These are phyloP conservation scores for Catharus fuscescens DNA, from an alignment of 2,113 vertebrate genomes.

Conservation along the genomic window DNA sequence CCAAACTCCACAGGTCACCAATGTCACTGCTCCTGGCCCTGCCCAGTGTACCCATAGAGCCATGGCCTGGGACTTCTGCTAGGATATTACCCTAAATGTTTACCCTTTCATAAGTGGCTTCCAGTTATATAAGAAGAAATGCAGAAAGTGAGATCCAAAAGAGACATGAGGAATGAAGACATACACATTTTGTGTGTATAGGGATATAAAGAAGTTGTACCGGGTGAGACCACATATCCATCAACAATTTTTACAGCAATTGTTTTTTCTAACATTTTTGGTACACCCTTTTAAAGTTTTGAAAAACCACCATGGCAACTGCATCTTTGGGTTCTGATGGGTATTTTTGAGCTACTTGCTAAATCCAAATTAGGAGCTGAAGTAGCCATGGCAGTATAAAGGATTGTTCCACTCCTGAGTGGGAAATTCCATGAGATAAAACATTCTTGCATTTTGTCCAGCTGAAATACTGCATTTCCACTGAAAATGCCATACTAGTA, in stretches of 20 bases:
- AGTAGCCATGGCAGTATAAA: conserved; percentile 25
- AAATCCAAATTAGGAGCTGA: conserved; percentile 63
- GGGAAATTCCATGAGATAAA: conserved; percentile 75
- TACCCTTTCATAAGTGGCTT: not conserved
- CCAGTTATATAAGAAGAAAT: not conserved
- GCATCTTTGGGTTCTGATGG: not conserved
- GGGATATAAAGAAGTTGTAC: not conserved
- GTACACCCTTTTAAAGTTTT: not conserved
- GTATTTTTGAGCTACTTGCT: conserved; percentile 59
- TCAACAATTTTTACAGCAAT: not conserved
- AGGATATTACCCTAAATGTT: not conserved
- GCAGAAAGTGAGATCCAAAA: not conserved
- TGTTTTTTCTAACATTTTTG: not conserved
- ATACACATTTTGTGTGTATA: not conserved
- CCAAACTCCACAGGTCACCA: not conserved
- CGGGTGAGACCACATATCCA: not conserved
- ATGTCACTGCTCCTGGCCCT: not conserved
- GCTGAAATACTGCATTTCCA: conserved; percentile 64
- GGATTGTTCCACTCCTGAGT: conserved; percentile 64
- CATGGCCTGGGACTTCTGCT: not conserved
- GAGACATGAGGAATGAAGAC: not conserved
- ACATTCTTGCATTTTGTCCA: conserved; percentile 66
- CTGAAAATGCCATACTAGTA: conserved; percentile 47
- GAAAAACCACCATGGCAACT: conserved; percentile 38
- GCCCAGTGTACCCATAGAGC: not conserved